Evolutionary conservation across 1,140 invertebrate genomes (phyloP).

Genomic region (Hypothenemus hampei): DNA sequence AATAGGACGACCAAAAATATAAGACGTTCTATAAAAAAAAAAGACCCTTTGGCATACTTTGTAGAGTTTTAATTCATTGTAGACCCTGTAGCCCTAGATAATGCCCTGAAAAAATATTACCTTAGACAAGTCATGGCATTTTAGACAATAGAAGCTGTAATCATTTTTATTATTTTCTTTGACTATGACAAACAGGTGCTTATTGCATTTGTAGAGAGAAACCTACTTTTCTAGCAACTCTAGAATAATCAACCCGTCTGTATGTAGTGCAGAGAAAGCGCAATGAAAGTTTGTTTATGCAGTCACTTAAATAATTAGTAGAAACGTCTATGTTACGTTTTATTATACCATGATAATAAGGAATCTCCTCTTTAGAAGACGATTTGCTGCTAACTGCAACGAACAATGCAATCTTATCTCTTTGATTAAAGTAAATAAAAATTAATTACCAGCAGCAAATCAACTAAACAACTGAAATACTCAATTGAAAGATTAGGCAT

Average conservation of each 20-base stretch:
- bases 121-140: too few relatives aligned
- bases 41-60: too few relatives aligned
- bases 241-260: constrained; percentile 1
- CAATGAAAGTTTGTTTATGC: constrained; percentile 26
- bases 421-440: constrained; percentile 1
- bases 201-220: constrained; percentile 13
- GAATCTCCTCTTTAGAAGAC: too few relatives aligned
- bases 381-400: constrained; percentile 17
- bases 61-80: too few relatives aligned
- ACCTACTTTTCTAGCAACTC: constrained; percentile 20
- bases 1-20: too few relatives aligned
- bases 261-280: constrained; percentile 25
- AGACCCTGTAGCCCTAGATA: too few relatives aligned
- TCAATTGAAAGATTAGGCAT: constrained; percentile 5
- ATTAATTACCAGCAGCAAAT: not conserved
- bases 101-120: too few relatives aligned
- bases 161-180: too few relatives aligned
- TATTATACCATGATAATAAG: too few relatives aligned
- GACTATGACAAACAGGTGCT: not conserved
- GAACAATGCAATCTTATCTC: constrained; percentile 3
- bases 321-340: constrained; percentile 11
- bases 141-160: too few relatives aligned
- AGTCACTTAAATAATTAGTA: constrained; percentile 26
- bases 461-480: not conserved
- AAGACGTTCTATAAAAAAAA: too few relatives aligned